phyloP scores from a whole-genome alignment of 2,113 vertebrate species.

The Eulemur rufifrons region DNA sequence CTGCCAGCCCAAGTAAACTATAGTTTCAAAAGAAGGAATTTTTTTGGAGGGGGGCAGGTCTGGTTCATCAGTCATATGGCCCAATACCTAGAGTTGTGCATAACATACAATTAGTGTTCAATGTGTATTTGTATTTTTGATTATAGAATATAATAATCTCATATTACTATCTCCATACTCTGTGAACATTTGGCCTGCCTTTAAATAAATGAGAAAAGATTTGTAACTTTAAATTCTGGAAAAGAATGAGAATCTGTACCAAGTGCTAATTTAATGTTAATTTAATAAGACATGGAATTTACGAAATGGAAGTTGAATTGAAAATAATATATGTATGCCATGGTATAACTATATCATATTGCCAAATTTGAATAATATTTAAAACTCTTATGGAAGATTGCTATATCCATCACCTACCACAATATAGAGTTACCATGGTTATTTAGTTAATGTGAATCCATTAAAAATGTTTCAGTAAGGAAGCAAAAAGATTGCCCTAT shows the following conservation, averaged over 20 bases:
- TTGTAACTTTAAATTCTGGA: slow-evolving; percentile 1
- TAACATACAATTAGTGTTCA: background rate
- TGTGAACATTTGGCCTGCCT: background rate
- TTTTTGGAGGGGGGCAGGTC: background rate
- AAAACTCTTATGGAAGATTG: background rate
- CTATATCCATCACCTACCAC: background rate
- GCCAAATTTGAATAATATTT: slow-evolving; percentile 34
- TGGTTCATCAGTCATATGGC: background rate
- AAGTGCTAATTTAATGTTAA: background rate
- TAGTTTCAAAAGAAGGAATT: background rate
- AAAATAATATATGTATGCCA: slow-evolving; percentile 7
- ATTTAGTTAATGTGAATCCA: slow-evolving; percentile 15
- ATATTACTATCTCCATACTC: background rate
- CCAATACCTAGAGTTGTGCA: background rate
- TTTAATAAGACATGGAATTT: background rate
- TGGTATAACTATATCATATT: slow-evolving; percentile 27
- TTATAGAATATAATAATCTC: background rate
- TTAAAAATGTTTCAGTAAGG: slow-evolving; percentile 24
- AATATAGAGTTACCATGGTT: background rate
- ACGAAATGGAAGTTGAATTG: background rate
- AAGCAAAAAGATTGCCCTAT: background rate
- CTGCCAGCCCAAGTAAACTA: background rate
- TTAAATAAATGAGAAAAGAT: background rate
- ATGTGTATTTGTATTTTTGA: background rate
- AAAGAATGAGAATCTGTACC: background rate